Conservation (phyloP, 2,113 vertebrate genomes). For the Anthoscopus minutus region DNA sequence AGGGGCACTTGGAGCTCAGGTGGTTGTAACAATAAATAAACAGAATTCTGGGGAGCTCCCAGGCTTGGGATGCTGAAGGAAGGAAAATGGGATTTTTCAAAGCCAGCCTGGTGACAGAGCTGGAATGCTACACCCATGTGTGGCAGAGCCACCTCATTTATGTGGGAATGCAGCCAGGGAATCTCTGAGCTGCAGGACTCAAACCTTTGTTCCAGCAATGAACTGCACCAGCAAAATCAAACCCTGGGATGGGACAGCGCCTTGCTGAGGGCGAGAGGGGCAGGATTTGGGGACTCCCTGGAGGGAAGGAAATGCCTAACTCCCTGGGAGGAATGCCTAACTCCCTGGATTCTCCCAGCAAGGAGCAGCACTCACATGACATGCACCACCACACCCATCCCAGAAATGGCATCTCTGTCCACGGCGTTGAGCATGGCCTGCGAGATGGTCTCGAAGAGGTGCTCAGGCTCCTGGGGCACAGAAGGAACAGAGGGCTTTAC, state of each 20-base stretch:
- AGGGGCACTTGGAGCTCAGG: no score
- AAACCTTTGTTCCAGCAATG: background rate
- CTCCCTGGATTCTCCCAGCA: no score
- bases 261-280: fast-evolving
- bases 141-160: background rate
- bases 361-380: conserved; percentile 82
- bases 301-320: no score
- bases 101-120: background rate
- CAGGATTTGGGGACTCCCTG: no score
- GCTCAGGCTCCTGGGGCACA: conserved; percentile 82
- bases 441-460: conserved; percentile 95
- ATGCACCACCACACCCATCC: conserved; percentile 93
- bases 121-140: fast-evolving
- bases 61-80: background rate
- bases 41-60: background rate
- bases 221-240: background rate
- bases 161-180: background rate
- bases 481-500: background rate
- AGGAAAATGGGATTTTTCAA: background rate
- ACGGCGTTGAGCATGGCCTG: conserved; percentile 96
- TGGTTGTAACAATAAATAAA: no score
- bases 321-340: no score
- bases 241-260: fast-evolving
- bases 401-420: conserved; percentile 91
- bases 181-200: no score